Evolutionary conservation across 2,113 vertebrate species (phyloP).

Genomic region (Etheostoma cragini): DNA sequence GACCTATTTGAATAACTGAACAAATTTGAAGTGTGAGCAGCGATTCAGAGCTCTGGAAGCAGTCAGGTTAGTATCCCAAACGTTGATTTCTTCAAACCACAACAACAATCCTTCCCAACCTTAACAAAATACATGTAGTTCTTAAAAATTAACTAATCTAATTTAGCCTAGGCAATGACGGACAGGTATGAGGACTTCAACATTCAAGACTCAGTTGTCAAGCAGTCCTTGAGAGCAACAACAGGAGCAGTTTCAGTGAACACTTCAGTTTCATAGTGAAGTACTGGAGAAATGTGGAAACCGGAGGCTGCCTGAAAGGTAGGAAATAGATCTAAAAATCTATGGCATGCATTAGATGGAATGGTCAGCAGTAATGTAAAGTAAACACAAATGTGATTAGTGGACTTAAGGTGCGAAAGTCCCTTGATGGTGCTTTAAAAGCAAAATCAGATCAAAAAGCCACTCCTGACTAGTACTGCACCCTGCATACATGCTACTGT

Average conservation of each 20-base stretch:
- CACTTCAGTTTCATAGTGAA: not conserved
- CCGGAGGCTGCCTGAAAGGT: no score
- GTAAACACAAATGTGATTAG: constrained; percentile 12
- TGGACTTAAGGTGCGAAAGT: not conserved
- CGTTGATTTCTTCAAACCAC: not conserved
- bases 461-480: not conserved
- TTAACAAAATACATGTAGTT: not conserved
- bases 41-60: not conserved
- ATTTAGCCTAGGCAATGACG: not conserved
- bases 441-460: not conserved
- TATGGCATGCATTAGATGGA: not conserved
- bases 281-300: not conserved
- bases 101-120: not conserved
- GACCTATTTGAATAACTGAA: not conserved
- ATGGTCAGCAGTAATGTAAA: constrained; percentile 16
- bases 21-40: not conserved
- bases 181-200: not conserved
- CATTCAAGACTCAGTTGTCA: not conserved
- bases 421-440: not conserved
- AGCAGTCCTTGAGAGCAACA: not conserved
- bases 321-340: constrained; percentile 7
- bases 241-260: not conserved
- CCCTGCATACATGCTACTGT: not conserved
- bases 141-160: not conserved
- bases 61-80: not conserved